A percentile compares a stretch with the other conserved stretches of the same genome.
These are phyloP conservation scores for Watsonalla binaria DNA, from an alignment of 2,888 invertebrate genomes.

Conservation along the genomic window DNA sequence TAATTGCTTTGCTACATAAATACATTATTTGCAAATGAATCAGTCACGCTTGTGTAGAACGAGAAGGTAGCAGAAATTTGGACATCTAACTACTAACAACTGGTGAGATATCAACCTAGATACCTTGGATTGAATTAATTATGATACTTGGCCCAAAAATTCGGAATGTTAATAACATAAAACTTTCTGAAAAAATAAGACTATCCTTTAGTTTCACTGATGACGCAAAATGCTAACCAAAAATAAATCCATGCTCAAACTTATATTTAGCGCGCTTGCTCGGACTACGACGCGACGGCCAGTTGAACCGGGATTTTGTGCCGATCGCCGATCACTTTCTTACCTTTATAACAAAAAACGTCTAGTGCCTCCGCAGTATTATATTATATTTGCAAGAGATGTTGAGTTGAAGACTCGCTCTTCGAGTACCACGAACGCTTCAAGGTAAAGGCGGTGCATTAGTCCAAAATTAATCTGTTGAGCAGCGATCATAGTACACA, in stretches of 20 bases:
- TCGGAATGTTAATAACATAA: not conserved
- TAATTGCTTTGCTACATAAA: constrained; percentile 11
- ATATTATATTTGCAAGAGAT: constrained; percentile 48
- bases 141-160: no score
- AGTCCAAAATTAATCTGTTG: constrained; percentile 60
- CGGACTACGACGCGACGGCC: constrained; percentile 59
- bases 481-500: constrained; percentile 66
- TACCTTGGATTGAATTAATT: no score
- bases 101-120: constrained; percentile 13
- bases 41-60: constrained; percentile 35
- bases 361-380: constrained; percentile 37
- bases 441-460: constrained; percentile 69
- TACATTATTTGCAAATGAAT: constrained; percentile 33
- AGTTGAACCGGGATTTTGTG: constrained; percentile 72
- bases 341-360: constrained; percentile 37
- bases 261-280: constrained; percentile 76
- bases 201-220: constrained; percentile 41
- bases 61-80: constrained; percentile 26
- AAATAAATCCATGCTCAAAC: constrained; percentile 76
- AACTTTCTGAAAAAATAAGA: constrained; percentile 28
- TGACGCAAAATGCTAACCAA: constrained; percentile 73
- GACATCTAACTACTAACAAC: constrained; percentile 34
- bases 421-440: constrained; percentile 41
- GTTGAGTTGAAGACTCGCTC: constrained; percentile 38
- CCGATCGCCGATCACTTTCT: constrained; percentile 64